A percentile compares a stretch with the other conserved stretches of the same genome.
These are phyloP conservation scores for Protomyctophum bolini DNA, from an alignment of 2,113 vertebrate genomes.

Conservation along the genomic window DNA sequence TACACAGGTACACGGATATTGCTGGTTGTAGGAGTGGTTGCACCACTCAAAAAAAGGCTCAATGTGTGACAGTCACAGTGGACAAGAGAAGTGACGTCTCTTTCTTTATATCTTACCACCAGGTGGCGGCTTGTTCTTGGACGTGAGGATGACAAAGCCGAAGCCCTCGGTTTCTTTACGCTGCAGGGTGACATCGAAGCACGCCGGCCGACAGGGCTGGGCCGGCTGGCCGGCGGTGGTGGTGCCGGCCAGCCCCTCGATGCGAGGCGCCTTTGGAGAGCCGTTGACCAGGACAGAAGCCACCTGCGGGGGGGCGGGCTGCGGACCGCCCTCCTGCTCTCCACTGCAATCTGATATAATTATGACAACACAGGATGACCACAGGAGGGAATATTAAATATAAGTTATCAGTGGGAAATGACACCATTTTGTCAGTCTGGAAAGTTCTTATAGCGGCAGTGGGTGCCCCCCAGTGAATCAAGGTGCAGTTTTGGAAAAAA, in stretches of 20 bases:
- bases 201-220: conserved; percentile 65
- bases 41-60: too few species aligned
- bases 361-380: neutral
- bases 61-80: too few species aligned
- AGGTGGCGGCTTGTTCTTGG: conserved; percentile 94
- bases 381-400: neutral
- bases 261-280: conserved; percentile 78
- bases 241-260: too few species aligned
- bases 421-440: neutral
- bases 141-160: conserved; percentile 97
- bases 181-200: conserved; percentile 90
- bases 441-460: too few species aligned
- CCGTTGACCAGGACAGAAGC: conserved; percentile 69
- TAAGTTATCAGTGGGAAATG: neutral
- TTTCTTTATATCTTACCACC: conserved; percentile 83
- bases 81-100: too few species aligned
- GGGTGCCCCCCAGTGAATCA: neutral
- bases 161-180: conserved; percentile 94
- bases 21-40: too few species aligned
- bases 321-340: conserved; percentile 57
- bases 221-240: conserved; percentile 37
- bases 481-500: conserved; percentile 34
- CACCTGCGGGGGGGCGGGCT: conserved; percentile 34
- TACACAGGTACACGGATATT: too few species aligned
- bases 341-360: conserved; percentile 55